Evolutionary conservation across 2,113 vertebrate genomes (phyloP).

Genomic region (Lonchura striata): DNA sequence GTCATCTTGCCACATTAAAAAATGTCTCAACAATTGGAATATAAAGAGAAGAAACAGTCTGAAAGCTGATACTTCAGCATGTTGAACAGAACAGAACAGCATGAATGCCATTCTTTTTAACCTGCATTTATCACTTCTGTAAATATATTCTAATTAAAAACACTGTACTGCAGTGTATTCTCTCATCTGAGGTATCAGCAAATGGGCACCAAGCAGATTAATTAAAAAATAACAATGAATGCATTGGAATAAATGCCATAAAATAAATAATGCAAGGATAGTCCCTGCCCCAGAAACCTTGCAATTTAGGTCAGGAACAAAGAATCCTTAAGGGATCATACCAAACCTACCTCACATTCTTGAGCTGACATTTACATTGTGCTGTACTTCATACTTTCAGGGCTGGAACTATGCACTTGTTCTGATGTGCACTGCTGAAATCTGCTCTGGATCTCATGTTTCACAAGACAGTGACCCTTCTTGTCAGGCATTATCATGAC

Average conservation of each 20-base stretch:
- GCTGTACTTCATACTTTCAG: background rate
- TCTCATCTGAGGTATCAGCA: background rate
- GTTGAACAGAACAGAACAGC: background rate
- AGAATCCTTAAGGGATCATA: conserved; percentile 41
- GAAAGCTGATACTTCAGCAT: background rate
- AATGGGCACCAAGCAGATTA: background rate
- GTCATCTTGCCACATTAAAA: background rate
- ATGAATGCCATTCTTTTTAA: background rate
- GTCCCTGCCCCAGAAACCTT: conserved; percentile 50
- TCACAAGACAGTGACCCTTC: background rate
- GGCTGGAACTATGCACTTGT: background rate
- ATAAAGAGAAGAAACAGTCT: background rate
- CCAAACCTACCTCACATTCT: background rate
- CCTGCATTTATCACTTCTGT: background rate
- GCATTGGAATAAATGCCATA: background rate
- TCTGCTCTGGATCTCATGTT: background rate
- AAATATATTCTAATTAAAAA: background rate
- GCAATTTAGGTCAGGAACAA: conserved; percentile 43
- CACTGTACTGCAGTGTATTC: background rate
- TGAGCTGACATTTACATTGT: conserved; percentile 17
- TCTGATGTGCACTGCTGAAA: background rate
- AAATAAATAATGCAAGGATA: conserved; percentile 48
- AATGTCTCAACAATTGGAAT: background rate
- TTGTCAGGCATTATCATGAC: background rate
- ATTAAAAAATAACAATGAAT: background rate